Base-by-base conservation (phyloP, 2,113 vertebrate species). In the Candoia aspera region DNA sequence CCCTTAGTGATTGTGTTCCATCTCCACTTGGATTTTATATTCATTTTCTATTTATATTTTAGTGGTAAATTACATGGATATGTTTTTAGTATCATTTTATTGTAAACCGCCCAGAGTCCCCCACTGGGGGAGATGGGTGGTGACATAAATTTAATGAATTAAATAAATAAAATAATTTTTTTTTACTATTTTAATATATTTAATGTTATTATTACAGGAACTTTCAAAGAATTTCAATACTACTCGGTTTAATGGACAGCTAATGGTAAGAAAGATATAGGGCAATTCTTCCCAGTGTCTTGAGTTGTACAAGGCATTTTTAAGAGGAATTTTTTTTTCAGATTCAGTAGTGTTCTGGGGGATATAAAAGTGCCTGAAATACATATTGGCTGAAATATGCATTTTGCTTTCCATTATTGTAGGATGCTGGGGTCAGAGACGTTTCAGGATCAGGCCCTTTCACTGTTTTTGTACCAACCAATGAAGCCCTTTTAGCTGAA, bases 381-480 rank as follows among this genome's bases (percentile, higher is more conserved):
- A 64, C 6, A n/a, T 84, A 53, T 60, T 49, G 79, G 19, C 23
- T 11, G n/a, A 62, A 73, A 73, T 73, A 1, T 23, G 17, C 4
- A 21, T 89, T 59, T 84, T 62, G 42, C 5, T 33, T 84, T 89
- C 21, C 24, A 89, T 84, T 85, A 13, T 96, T 94, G 26, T 96
- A 99, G 99, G 62, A 92, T 0, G 68, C 92, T 11, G 91, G 92
- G 0, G n/a, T 98, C 19, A 95, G 84, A 64, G 98, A 98, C 24
- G 83, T 99, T 53, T 21, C 88, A 2, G 97, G 97, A 0, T 93
- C 97, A 0, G 99, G 99, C 0, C 98, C 99, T 0, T 99, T 98
- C 97, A 99, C 99, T 0, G 95, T 99, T 11, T 99, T 99, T 3
- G 96, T 87, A 1, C 99, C 99, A 2, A 97, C 0, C 0, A 90